Percentiles rank a stretch among this genome's conserved stretches.
Conservation (phyloP, 1,140 invertebrate species). For the Sycobia sp. region DNA sequence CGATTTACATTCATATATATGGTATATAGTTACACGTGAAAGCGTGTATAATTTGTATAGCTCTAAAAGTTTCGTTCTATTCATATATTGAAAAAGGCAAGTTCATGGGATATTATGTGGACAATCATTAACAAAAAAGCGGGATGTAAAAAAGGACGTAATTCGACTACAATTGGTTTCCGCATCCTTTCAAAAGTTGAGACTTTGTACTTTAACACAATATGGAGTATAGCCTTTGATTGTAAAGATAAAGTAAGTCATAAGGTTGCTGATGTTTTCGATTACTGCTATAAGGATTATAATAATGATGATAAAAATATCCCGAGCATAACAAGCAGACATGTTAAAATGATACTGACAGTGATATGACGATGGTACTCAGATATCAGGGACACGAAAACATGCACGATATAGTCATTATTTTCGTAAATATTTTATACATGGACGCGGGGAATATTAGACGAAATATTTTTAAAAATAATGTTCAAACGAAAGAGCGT, state of each 20-base stretch:
- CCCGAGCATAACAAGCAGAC: neutral
- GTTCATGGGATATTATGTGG: constrained; percentile 2
- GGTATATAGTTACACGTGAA: neutral
- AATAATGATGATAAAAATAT: neutral
- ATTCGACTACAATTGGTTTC: constrained; percentile 2
- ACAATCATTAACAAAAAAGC: constrained; percentile 16
- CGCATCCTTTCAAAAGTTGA: constrained; percentile 21
- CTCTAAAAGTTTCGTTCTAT: neutral
- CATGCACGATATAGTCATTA: constrained; percentile 49
- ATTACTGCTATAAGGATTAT: neutral
- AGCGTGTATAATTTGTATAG: neutral
- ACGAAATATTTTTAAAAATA: constrained; percentile 28
- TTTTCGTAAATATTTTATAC: constrained; percentile 54
- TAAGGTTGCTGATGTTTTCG: neutral
- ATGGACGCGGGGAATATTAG: constrained; percentile 26
- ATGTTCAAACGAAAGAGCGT: constrained; percentile 17
- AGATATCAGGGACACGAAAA: constrained; percentile 30
- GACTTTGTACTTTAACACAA: constrained; percentile 9
- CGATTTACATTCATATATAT: neutral
- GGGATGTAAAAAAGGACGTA: neutral
- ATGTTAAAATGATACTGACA: neutral
- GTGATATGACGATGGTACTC: constrained; percentile 25
- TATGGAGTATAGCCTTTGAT: constrained; percentile 10
- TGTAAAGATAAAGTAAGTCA: neutral
- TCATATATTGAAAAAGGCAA: neutral